phyloP scores from a whole-genome alignment of 1,140 invertebrate species.

The Lasioglossum baleicum region DNA sequence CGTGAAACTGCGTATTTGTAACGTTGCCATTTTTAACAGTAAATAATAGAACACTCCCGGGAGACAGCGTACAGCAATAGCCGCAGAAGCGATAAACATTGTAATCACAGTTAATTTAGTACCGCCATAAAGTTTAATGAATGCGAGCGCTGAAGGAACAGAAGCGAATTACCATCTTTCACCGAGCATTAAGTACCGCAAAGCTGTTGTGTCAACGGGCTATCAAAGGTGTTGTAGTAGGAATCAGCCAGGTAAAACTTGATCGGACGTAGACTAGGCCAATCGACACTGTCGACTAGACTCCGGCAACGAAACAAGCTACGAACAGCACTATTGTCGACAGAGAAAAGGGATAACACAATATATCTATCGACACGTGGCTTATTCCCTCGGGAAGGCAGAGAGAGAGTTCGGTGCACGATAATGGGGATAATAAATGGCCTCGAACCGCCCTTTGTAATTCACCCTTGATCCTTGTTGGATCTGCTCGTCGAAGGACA shows the following conservation, averaged over 20 bases:
- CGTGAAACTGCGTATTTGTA: neutral
- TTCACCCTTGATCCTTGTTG: conserved; percentile 42
- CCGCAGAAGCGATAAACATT: neutral
- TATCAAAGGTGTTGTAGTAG: conserved; percentile 7
- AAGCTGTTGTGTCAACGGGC: conserved; percentile 30
- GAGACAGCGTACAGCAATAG: neutral
- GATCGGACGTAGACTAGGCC: conserved; percentile 34
- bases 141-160: neutral
- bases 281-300: conserved; percentile 49
- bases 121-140: neutral
- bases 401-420: conserved; percentile 55
- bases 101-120: conserved; percentile 3
- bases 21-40: neutral
- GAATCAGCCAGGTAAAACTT: conserved; percentile 38
- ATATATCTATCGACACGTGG: conserved; percentile 49
- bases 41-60: neutral
- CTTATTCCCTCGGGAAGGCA: conserved; percentile 24
- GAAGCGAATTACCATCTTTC: conserved; percentile 24
- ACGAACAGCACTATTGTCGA: conserved; percentile 40
- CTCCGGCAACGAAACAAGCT: conserved; percentile 48
- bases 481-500: conserved; percentile 39
- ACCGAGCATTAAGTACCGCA: neutral
- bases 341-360: conserved; percentile 56
- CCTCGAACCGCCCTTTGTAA: conserved; percentile 53
- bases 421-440: conserved; percentile 71